Conservation (phyloP, 2,888 invertebrate genomes). For the Toxonevra muliebris region DNA sequence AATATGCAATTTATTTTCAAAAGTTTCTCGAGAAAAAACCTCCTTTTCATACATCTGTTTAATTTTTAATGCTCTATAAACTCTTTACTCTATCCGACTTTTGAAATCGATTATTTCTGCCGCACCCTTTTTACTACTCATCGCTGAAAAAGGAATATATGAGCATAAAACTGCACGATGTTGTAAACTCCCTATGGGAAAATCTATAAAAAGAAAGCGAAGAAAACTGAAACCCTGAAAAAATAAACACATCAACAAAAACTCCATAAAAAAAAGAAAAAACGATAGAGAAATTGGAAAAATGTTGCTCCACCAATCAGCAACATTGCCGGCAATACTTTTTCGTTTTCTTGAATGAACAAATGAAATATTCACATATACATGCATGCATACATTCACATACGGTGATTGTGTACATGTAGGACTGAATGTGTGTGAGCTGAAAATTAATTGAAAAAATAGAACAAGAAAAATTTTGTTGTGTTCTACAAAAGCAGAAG, state of each 20-base stretch:
- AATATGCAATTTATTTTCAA: no score
- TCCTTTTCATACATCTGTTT: no score
- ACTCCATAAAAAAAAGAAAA: background rate
- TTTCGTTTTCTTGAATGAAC: constrained; percentile 11
- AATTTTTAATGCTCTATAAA: no score
- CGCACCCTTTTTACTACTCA: background rate
- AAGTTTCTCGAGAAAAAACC: no score
- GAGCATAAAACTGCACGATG: background rate
- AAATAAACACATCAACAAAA: background rate
- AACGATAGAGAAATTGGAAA: background rate
- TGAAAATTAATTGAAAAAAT: constrained; percentile 40
- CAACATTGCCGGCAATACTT: constrained; percentile 5
- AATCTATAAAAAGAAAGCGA: background rate
- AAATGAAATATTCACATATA: background rate
- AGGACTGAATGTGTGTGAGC: constrained; percentile 7
- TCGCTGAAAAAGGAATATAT: background rate
- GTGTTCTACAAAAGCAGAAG: background rate
- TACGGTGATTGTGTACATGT: background rate
- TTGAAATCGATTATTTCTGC: no score
- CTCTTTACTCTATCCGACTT: no score
- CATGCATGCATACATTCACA: background rate
- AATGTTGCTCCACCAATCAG: constrained; percentile 9
- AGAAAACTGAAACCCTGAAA: background rate
- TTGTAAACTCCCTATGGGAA: constrained; percentile 1
- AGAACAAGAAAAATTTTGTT: constrained; percentile 32